Evolutionary conservation across 1,140 invertebrate genomes (phyloP).

Genomic region (Melitaea cinxia): DNA sequence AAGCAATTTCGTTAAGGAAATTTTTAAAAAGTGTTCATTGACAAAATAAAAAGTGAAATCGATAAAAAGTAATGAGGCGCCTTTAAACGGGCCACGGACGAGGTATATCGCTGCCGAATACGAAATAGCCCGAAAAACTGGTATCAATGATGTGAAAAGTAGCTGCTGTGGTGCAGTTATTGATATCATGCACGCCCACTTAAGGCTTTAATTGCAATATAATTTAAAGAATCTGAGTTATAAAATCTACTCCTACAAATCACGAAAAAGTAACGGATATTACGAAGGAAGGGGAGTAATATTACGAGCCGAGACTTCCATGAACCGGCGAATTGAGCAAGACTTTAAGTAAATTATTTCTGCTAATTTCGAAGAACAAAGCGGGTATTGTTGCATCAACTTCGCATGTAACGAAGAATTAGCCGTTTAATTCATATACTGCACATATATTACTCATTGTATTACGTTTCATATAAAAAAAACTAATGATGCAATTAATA

Average conservation of each 20-base stretch:
- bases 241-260: constrained; percentile 26
- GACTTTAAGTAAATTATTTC: constrained; percentile 55
- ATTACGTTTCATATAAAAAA: too few relatives aligned
- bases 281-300: constrained; percentile 29
- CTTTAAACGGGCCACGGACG: constrained; percentile 36
- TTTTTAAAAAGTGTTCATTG: constrained; percentile 41
- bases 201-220: constrained; percentile 4
- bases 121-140: constrained; percentile 34
- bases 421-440: background rate
- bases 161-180: constrained; percentile 9
- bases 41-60: constrained; percentile 40
- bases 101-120: constrained; percentile 31
- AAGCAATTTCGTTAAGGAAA: constrained; percentile 50
- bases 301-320: constrained; percentile 36
- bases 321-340: constrained; percentile 54
- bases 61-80: constrained; percentile 52
- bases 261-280: constrained; percentile 20
- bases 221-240: constrained; percentile 15
- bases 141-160: constrained; percentile 22
- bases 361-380: constrained; percentile 68
- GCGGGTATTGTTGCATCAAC: constrained; percentile 47
- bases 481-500: too few relatives aligned
- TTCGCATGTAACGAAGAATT: constrained; percentile 4
- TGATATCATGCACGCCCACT: constrained; percentile 11
- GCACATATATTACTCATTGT: background rate